phyloP scores from a whole-genome alignment of 2,888 invertebrate species.

The Coenonympha glycerion region DNA sequence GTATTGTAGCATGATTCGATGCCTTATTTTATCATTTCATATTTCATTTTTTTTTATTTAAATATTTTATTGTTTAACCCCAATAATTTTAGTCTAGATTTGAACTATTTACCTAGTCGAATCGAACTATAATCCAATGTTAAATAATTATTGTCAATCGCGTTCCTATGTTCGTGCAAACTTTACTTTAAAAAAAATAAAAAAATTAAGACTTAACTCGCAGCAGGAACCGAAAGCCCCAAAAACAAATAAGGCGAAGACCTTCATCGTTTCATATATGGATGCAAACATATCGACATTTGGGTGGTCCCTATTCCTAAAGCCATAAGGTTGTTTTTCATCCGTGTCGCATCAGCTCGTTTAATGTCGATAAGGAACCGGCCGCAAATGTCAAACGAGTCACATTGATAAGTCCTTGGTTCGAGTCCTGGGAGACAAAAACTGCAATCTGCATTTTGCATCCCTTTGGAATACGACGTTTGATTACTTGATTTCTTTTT shows the following conservation, averaged over 20 bases:
- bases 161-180: neutral
- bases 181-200: neutral
- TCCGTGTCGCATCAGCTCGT: conserved; percentile 10
- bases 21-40: no score
- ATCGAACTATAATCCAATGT: neutral
- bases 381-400: conserved; percentile 60
- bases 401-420: conserved; percentile 55
- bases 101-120: no score
- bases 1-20: no score
- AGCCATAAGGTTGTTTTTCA: conserved; percentile 6
- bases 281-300: conserved; percentile 9
- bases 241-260: conserved; percentile 9
- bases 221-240: neutral
- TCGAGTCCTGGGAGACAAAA: conserved; percentile 36
- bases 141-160: neutral
- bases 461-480: conserved; percentile 6
- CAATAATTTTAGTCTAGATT: no score
- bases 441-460: no score
- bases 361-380: conserved; percentile 36
- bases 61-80: no score
- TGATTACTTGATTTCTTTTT: no score
- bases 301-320: neutral
- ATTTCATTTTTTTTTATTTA: no score
- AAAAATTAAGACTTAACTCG: neutral
- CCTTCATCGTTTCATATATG: conserved; percentile 11